These are phyloP conservation scores for Hirundo rustica DNA, from an alignment of 2,797 vertebrate genomes.

Conservation along the genomic window DNA sequence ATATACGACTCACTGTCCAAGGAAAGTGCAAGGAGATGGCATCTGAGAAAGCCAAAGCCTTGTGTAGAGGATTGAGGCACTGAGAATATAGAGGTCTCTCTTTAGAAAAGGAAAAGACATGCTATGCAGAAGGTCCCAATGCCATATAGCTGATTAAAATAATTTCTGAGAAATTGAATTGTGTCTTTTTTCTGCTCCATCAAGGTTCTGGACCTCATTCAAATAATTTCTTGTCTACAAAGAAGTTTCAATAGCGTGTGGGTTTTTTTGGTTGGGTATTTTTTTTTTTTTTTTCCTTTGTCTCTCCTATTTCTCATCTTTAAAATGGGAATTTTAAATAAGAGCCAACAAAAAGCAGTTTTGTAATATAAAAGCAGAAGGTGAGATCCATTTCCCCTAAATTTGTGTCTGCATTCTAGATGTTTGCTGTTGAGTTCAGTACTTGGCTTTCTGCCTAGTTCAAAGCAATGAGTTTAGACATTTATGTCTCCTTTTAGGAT, in stretches of 20 bases:
- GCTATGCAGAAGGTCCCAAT: not conserved
- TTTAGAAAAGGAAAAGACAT: not conserved
- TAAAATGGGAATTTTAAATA: not conserved
- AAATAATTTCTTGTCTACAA: not conserved
- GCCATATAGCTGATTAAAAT: not conserved
- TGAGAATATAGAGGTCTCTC: not conserved
- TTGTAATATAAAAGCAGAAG: not conserved
- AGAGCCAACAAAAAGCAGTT: not conserved
- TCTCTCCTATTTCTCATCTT: not conserved
- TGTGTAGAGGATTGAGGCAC: not conserved
- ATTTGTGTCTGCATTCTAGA: not conserved
- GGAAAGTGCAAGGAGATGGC: not conserved
- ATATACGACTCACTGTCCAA: not conserved
- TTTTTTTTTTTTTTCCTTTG: not conserved
- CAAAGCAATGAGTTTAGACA: not conserved
- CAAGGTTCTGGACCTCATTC: not conserved
- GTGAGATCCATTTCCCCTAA: not conserved
- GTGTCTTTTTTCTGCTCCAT: not conserved
- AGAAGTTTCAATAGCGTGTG: not conserved
- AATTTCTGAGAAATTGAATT: not conserved
- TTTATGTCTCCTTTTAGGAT: not conserved
- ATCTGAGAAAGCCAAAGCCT: not conserved
- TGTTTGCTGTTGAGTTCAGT: not conserved
- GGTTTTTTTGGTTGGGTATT: no score
- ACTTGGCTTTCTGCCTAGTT: not conserved